A percentile compares a stretch with the other conserved stretches of the same genome.
Conservation (phyloP, 1,140 invertebrate genomes). For the Lepidurus apus region DNA sequence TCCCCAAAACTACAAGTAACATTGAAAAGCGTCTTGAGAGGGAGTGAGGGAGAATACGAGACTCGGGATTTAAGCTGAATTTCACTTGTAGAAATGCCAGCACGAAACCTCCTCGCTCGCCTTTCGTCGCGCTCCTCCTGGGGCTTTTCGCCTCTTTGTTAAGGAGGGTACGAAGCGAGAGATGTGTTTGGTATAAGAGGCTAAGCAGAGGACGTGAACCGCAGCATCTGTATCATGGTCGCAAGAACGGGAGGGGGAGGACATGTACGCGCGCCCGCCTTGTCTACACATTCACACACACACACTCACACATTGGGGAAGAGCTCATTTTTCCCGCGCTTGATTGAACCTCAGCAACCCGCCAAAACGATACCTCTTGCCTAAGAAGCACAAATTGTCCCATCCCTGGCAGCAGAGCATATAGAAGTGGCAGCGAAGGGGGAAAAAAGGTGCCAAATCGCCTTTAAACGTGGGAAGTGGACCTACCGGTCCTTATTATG, state of each 20-base stretch:
- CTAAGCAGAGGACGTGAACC: slow-evolving; percentile 16
- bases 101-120: neutral
- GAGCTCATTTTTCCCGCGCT: neutral
- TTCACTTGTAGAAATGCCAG: slow-evolving; percentile 19
- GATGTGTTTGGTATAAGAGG: slow-evolving; percentile 10
- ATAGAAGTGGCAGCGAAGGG: neutral
- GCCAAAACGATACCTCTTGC: slow-evolving; percentile 13
- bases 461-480: slow-evolving; percentile 18
- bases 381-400: slow-evolving; percentile 7
- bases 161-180: neutral
- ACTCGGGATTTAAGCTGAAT: slow-evolving; percentile 1
- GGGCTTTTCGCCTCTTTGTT: slow-evolving; percentile 4
- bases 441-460: neutral
- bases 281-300: slow-evolving; percentile 3
- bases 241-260: neutral
- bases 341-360: slow-evolving; percentile 13
- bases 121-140: slow-evolving; percentile 17
- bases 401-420: neutral
- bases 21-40: slow-evolving; percentile 14
- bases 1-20: slow-evolving; percentile 5
- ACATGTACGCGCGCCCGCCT: neutral
- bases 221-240: slow-evolving; percentile 13
- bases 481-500: slow-evolving; percentile 17
- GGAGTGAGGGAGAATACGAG: neutral
- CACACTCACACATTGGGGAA: neutral